Evolutionary conservation across 2,113 vertebrate genomes (phyloP).

Genomic region (Python bivittatus): DNA sequence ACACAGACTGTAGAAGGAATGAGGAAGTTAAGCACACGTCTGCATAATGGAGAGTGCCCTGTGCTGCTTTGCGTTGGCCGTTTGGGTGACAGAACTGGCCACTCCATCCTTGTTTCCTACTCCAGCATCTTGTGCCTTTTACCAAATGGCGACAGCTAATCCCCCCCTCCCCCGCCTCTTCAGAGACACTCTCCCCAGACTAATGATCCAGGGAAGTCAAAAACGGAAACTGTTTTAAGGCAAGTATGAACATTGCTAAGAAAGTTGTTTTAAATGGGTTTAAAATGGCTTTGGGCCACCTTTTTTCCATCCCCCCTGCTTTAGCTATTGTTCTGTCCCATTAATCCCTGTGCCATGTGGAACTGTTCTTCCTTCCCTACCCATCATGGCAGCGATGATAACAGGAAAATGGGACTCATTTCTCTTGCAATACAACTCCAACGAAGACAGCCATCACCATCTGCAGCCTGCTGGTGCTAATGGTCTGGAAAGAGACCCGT

Average conservation of each 20-base stretch:
- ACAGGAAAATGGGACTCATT: background rate
- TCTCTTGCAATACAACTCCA: conserved; percentile 1
- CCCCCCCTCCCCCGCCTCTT: no score
- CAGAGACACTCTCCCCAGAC: background rate
- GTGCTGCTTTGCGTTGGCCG: background rate
- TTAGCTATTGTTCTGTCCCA: conserved; percentile 11
- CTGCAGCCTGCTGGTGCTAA: rapidly evolving
- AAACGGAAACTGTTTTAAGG: conserved; percentile 3
- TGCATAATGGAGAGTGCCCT: background rate
- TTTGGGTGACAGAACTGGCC: background rate
- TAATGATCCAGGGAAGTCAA: conserved; percentile 1
- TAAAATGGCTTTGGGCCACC: background rate
- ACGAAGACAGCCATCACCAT: background rate
- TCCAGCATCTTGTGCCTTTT: background rate
- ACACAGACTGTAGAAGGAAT: no score
- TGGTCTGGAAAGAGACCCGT: background rate
- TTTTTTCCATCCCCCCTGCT: no score
- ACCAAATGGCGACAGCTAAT: background rate
- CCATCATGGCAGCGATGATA: background rate
- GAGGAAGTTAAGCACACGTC: no score
- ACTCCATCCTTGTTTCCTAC: background rate
- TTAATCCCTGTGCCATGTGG: conserved; percentile 6
- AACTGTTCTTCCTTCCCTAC: background rate
- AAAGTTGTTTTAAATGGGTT: background rate
- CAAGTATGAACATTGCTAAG: conserved; percentile 16